A percentile compares a stretch with the other conserved stretches of the same genome.
Evolutionary conservation across 2,888 invertebrate genomes (phyloP).

Genomic region (Molorchus minor): DNA sequence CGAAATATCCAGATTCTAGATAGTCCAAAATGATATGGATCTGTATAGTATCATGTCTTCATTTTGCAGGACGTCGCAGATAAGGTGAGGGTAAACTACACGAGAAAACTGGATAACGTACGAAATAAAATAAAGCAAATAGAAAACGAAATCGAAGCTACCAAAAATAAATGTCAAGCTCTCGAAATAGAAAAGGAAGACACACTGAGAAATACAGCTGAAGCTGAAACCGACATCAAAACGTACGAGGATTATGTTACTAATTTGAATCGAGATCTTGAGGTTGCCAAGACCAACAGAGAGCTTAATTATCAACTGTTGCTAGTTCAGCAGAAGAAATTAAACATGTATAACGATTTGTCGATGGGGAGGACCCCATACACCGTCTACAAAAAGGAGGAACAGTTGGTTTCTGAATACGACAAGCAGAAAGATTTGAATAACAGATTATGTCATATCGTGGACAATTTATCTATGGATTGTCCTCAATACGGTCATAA

Average conservation of each 20-base stretch:
- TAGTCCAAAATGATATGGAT: no score
- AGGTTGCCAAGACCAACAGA: constrained; percentile 60
- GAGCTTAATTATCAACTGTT: constrained; percentile 67
- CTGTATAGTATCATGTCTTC: no score
- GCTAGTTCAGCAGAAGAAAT: constrained; percentile 75
- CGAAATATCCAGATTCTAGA: no score
- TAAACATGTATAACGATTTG: constrained; percentile 68
- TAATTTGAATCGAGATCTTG: constrained; percentile 46
- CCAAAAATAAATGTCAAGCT: constrained; percentile 15
- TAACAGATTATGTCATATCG: constrained; percentile 67
- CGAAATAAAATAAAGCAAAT: constrained; percentile 68
- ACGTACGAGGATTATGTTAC: constrained; percentile 24
- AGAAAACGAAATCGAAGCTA: constrained; percentile 55
- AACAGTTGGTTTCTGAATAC: constrained; percentile 66
- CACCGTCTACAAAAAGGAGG: constrained; percentile 57
- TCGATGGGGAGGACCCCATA: constrained; percentile 59
- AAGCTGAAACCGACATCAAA: constrained; percentile 22
- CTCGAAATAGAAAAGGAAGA: constrained; percentile 19
- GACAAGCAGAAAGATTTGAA: constrained; percentile 69
- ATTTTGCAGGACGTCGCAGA: constrained; percentile 54
- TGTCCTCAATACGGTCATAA: constrained; percentile 68
- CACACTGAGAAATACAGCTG: constrained; percentile 21
- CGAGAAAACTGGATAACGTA: constrained; percentile 69
- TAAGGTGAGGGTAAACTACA: constrained; percentile 64
- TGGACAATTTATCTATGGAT: constrained; percentile 68